Evolutionary conservation across 2,797 vertebrate species (phyloP).

Genomic region (Poeciliopsis turneri): DNA sequence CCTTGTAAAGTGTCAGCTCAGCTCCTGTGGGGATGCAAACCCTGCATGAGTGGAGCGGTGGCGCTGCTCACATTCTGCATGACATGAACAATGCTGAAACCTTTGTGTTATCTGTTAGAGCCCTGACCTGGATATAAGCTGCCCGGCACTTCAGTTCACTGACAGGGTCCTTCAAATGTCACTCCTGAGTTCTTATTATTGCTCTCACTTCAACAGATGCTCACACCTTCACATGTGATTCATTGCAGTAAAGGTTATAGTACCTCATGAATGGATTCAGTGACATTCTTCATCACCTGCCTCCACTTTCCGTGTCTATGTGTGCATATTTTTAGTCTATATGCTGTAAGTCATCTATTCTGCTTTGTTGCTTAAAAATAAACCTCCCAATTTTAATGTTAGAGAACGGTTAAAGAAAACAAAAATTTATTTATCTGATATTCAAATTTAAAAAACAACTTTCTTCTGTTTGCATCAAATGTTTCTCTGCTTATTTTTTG

Average conservation of each 20-base stretch:
- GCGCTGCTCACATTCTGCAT: slow-evolving; percentile 7
- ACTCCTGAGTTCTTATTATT: slow-evolving; percentile 42
- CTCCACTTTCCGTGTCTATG: background rate
- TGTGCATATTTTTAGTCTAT: slow-evolving; percentile 23
- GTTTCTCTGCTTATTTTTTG: background rate
- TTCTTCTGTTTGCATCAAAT: background rate
- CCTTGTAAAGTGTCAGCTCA: slow-evolving; percentile 43
- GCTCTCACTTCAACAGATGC: slow-evolving; percentile 9
- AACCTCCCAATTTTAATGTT: slow-evolving; percentile 46
- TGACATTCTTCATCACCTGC: slow-evolving; percentile 58
- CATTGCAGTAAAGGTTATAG: slow-evolving; percentile 64
- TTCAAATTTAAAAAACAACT: background rate
- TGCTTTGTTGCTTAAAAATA: slow-evolving; percentile 68
- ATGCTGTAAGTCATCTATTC: slow-evolving; percentile 50
- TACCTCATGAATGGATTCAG: slow-evolving; percentile 48
- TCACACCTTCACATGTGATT: slow-evolving; percentile 24
- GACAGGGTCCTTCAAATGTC: slow-evolving; percentile 52
- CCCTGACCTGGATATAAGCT: slow-evolving; percentile 16
- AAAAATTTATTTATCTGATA: background rate
- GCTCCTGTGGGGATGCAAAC: slow-evolving; percentile 31
- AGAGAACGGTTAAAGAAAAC: slow-evolving; percentile 16
- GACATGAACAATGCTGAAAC: slow-evolving; percentile 18
- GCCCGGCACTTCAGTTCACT: slow-evolving; percentile 17
- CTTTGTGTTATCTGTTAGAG: slow-evolving; percentile 19
- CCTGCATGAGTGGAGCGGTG: slow-evolving; percentile 22